Conservation (phyloP, 1,140 invertebrate species). For the Papilio polyxenes region DNA sequence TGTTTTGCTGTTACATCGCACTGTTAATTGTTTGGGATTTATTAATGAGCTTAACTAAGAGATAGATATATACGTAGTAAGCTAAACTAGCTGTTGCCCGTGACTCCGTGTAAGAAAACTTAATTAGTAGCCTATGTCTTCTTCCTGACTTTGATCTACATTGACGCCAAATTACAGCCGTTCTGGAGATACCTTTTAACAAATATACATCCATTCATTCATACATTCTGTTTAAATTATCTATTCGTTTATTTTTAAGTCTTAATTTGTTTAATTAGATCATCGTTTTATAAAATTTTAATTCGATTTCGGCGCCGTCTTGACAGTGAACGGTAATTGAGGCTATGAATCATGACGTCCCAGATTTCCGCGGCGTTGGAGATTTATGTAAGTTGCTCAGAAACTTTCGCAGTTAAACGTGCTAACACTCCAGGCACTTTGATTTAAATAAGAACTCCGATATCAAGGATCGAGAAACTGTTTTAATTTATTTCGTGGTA, state of each 20-base stretch:
- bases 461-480: conserved; percentile 2
- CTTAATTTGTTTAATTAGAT: background rate
- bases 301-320: background rate
- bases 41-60: background rate
- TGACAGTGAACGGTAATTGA: conserved; percentile 19
- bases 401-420: conserved; percentile 6
- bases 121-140: too few species aligned
- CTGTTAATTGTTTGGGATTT: background rate
- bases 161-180: too few species aligned
- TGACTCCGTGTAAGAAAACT: too few species aligned
- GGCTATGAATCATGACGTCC: conserved; percentile 10
- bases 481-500: background rate
- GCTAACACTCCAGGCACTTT: conserved; percentile 15
- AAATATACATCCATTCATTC: too few species aligned
- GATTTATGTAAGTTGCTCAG: conserved; percentile 12
- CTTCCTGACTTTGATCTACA: too few species aligned
- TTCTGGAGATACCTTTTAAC: too few species aligned
- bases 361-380: conserved; percentile 18
- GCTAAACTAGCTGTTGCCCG: too few species aligned
- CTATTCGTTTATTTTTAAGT: too few species aligned
- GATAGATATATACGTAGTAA: background rate
- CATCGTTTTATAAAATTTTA: background rate
- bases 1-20: background rate
- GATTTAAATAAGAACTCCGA: conserved; percentile 16
- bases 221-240: too few species aligned